Conservation (phyloP, 2,797 vertebrate species). For the Chromobotia macracanthus region DNA sequence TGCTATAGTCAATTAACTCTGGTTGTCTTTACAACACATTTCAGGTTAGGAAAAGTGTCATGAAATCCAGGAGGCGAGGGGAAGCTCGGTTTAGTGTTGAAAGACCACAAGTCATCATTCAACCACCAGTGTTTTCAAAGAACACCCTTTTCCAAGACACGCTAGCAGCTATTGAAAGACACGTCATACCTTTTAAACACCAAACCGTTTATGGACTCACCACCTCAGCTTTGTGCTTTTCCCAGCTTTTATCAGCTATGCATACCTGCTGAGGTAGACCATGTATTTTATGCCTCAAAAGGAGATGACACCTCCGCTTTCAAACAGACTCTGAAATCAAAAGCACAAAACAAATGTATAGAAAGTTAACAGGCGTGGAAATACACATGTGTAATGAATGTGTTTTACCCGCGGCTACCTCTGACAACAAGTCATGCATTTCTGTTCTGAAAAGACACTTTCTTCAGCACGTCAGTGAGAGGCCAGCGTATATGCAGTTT, state of each 20-base stretch:
- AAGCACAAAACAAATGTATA: not conserved
- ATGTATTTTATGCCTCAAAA: slow-evolving; percentile 25
- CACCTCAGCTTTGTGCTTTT: slow-evolving; percentile 18
- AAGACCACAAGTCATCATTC: slow-evolving; percentile 77
- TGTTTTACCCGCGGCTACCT: slow-evolving; percentile 5
- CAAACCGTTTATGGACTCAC: slow-evolving; percentile 35
- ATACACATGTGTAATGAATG: slow-evolving; percentile 40
- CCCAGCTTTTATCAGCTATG: slow-evolving; percentile 12
- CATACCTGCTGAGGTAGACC: slow-evolving; percentile 25
- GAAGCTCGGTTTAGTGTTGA: slow-evolving; percentile 64
- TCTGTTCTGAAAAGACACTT: slow-evolving; percentile 48
- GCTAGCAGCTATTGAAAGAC: slow-evolving; percentile 76
- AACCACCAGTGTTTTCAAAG: slow-evolving; percentile 71
- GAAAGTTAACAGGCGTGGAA: slow-evolving; percentile 21
- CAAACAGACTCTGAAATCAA: not conserved
- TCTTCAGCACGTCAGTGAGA: slow-evolving; percentile 32
- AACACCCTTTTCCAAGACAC: slow-evolving; percentile 71
- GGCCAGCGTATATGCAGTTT: slow-evolving; percentile 45
- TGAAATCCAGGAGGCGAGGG: slow-evolving; percentile 72
- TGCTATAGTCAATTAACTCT: slow-evolving; percentile 47
- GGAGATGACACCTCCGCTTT: slow-evolving; percentile 12
- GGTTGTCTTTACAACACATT: slow-evolving; percentile 59
- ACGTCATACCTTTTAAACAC: slow-evolving; percentile 60
- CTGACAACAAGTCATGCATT: slow-evolving; percentile 25
- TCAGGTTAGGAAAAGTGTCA: slow-evolving; percentile 67